Percentiles rank a stretch among this genome's conserved stretches.
These are phyloP conservation scores for Isotomurus palustris DNA, from an alignment of 2,888 invertebrate genomes.

Conservation along the genomic window DNA sequence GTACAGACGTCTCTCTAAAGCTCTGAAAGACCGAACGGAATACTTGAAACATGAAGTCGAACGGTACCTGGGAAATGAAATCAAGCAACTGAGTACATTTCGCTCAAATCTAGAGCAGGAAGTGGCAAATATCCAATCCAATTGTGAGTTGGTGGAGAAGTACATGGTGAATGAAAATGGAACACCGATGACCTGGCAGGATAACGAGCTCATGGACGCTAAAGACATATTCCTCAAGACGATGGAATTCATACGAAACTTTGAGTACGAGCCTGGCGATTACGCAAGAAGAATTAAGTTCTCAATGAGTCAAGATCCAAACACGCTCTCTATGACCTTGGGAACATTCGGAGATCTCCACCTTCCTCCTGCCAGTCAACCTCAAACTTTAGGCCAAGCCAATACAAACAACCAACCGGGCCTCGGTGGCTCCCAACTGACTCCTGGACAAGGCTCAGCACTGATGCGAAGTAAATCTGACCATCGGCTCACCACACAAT, in stretches of 20 bases:
- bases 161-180: slow-evolving; percentile 65
- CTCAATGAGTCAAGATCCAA: slow-evolving; percentile 85
- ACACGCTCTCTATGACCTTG: slow-evolving; percentile 80
- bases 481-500: slow-evolving; percentile 81
- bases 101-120: slow-evolving; percentile 93
- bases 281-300: slow-evolving; percentile 80
- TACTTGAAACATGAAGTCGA: slow-evolving; percentile 84
- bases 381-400: slow-evolving; percentile 46
- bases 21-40: slow-evolving; percentile 83
- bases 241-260: slow-evolving; percentile 86
- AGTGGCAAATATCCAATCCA: slow-evolving; percentile 89
- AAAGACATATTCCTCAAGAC: slow-evolving; percentile 95
- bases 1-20: slow-evolving; percentile 71
- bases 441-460: slow-evolving; percentile 56
- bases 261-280: slow-evolving; percentile 88
- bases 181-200: slow-evolving; percentile 69
- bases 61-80: slow-evolving; percentile 81
- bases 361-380: slow-evolving; percentile 55
- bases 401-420: slow-evolving; percentile 32
- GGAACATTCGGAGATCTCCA: slow-evolving; percentile 80
- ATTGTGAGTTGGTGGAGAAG: slow-evolving; percentile 93
- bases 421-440: slow-evolving; percentile 23
- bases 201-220: slow-evolving; percentile 86
- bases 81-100: slow-evolving; percentile 75
- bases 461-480: slow-evolving; percentile 90